A percentile compares a stretch with the other conserved stretches of the same genome.
Evolutionary conservation across 2,113 vertebrate species (phyloP).

Genomic region (Acanthisitta chloris): DNA sequence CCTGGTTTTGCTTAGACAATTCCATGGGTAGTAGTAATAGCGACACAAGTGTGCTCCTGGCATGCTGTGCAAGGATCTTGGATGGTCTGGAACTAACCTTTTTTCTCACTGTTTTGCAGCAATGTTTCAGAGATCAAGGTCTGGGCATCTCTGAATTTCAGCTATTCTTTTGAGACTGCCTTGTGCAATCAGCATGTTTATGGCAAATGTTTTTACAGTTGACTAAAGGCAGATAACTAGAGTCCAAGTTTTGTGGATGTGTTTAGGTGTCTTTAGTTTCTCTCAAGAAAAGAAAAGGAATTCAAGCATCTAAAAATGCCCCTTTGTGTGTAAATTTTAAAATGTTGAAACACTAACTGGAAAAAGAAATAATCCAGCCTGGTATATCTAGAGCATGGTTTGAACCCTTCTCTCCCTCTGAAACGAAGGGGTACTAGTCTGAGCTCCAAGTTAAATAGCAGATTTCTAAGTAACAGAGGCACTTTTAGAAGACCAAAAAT

Average conservation of each 20-base stretch:
- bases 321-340: background rate
- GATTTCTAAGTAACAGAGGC: background rate
- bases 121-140: background rate
- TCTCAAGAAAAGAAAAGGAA: background rate
- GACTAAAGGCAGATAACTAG: background rate
- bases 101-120: background rate
- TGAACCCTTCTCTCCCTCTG: background rate
- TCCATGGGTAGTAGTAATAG: background rate
- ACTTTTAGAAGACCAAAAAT: background rate
- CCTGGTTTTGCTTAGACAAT: background rate
- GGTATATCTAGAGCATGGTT: background rate
- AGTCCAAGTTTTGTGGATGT: background rate
- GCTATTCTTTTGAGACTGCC: background rate
- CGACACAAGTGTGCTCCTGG: fast-evolving
- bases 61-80: background rate
- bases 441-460: background rate
- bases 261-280: background rate
- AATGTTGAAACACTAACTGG: background rate
- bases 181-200: background rate
- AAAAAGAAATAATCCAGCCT: background rate
- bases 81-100: background rate
- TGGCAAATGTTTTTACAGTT: background rate
- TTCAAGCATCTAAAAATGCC: background rate
- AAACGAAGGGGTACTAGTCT: background rate
- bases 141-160: background rate